Percentiles rank a stretch among this genome's conserved stretches.
Conservation (phyloP, 2,797 vertebrate species). For the Hapalemur alaotrensis region DNA sequence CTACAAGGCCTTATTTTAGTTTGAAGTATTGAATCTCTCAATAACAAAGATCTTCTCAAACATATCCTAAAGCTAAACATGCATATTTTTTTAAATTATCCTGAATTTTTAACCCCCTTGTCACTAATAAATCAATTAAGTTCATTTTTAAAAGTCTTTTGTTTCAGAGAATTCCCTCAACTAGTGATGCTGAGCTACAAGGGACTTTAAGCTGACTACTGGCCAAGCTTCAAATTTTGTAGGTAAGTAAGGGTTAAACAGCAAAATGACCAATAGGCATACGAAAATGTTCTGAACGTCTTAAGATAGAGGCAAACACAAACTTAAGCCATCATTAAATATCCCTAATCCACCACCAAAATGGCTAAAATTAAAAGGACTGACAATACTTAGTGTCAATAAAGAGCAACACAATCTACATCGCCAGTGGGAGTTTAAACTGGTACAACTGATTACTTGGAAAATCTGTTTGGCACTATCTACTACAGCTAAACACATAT, state of each 20-base stretch:
- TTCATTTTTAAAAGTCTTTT: neutral
- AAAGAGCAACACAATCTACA: neutral
- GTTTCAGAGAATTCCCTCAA: neutral
- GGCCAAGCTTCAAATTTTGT: neutral
- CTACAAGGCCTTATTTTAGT: neutral
- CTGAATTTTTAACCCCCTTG: neutral
- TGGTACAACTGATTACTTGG: neutral
- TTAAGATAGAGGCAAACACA: neutral
- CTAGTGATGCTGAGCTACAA: neutral
- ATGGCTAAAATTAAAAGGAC: constrained; percentile 10
- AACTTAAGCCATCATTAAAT: neutral
- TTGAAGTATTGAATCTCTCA: neutral
- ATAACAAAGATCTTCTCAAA: constrained; percentile 2
- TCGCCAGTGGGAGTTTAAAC: neutral
- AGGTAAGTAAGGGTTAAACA: neutral
- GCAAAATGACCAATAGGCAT: neutral
- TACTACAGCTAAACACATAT: neutral
- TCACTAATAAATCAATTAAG: neutral
- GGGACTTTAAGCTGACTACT: neutral
- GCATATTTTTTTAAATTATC: neutral
- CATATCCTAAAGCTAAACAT: neutral
- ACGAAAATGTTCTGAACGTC: neutral
- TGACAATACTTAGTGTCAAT: neutral
- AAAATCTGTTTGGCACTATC: neutral
- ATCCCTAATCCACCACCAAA: neutral